Evolutionary conservation across 2,797 vertebrate species (phyloP), one percentile per base, ranked within the genome.

Genomic region (Melanotaenia nigrans): DNA sequence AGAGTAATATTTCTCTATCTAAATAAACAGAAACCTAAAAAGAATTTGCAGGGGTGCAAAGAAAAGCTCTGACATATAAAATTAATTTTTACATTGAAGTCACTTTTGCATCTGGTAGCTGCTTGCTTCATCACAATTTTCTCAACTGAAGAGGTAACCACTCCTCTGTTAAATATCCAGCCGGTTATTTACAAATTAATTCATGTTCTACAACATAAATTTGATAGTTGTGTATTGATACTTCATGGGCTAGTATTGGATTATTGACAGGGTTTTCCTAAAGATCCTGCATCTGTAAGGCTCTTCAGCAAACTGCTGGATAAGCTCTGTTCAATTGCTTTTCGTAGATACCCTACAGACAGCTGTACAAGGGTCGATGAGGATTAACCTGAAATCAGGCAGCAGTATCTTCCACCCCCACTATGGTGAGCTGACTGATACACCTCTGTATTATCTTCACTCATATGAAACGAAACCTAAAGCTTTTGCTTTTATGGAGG

Each of bases 311-410:
- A 66, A 79, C 6, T 10, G 65, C 49, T 61, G 32, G 36, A 70
- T 33, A 60, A 28, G 5, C 42, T 22, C 42, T 24, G 42, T 54
- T 42, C 13, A 11, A 53, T 45, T 49, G 12, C 4, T 32, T 22
- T 51, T 28, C 38, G 38, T 3, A 13, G 68, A 58, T 16, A 18
- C 14, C 59, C 0, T 49, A 1, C n/a, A 30, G 61, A 63, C 55
- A 54, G 42, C 25, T 56, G 32, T 68, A 58, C 3, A 58, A 40
- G 42, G 65, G 73, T 73, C 45, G 13, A 25, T 12, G 24, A 65
- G 65, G 68, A 72, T 12, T 62, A 68, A 70, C 40, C 45, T 65
- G 10, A 66, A 71, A 67, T 64, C 75, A 67, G 54, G 64, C 42
- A 40, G 36, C 49, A 56, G 45, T 20, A 59, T 49, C 64, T 59